These are phyloP conservation scores for Monomorium pharaonis DNA, from an alignment of 1,140 invertebrate species.

Conservation along the genomic window DNA sequence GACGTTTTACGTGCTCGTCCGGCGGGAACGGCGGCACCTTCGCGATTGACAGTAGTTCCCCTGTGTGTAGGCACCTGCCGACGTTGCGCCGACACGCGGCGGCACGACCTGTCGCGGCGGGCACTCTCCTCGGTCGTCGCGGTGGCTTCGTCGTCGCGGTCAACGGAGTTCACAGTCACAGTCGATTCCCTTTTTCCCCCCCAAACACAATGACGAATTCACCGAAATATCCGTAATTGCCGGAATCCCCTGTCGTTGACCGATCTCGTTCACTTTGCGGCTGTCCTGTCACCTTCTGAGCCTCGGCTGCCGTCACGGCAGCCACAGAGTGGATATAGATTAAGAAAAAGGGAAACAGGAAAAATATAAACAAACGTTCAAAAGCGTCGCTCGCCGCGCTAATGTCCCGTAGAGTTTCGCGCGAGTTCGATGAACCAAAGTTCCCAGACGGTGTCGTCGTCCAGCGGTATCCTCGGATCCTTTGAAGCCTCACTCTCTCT, in stretches of 20 bases:
- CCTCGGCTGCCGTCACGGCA: not conserved
- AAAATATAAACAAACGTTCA: constrained; percentile 43
- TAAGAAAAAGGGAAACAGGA: not conserved
- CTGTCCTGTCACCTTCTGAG: not conserved
- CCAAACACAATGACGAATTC: not conserved
- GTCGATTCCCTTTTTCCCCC: no score
- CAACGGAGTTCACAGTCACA: constrained; percentile 30
- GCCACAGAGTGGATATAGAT: no score
- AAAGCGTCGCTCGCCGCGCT: constrained; percentile 33
- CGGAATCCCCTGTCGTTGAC: not conserved
- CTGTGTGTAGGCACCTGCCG: not conserved
- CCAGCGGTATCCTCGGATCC: constrained; percentile 26
- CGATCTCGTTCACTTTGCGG: constrained; percentile 5
- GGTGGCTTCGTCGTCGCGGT: constrained; percentile 13
- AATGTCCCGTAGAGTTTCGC: constrained; percentile 27
- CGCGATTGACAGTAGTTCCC: constrained; percentile 22
- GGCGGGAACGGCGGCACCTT: constrained; percentile 47
- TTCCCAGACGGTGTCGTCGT: constrained; percentile 23
- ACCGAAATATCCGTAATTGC: not conserved
- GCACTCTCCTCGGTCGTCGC: not conserved
- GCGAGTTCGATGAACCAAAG: constrained; percentile 47
- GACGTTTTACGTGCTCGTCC: constrained; percentile 4
- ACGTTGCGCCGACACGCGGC: constrained; percentile 33
- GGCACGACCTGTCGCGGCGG: not conserved
- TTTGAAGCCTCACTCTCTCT: not conserved